Evolutionary conservation across 2,888 invertebrate species (phyloP), one percentile per base, ranked within the genome.

Genomic region (Vanessa cardui): DNA sequence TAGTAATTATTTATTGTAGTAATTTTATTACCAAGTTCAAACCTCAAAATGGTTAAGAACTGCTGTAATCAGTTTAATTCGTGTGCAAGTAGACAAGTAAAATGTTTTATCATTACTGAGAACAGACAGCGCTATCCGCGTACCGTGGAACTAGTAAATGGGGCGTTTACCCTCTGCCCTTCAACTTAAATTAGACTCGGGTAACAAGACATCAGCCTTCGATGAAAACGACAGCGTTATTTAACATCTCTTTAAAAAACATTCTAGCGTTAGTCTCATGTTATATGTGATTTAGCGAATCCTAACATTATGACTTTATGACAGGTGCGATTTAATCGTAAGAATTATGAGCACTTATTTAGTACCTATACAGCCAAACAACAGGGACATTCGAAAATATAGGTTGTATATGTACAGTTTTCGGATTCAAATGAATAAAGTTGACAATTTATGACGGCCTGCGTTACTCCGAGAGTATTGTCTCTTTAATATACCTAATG

Each of bases 101-200:
- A 47, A 47, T 47, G 18, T 18, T 47, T 16, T 8, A 47, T 18
- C 49, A 18, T 52, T 21, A 52, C 52, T 12, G 52, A 52, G 52
- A 21, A 44, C 60, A 59, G 62, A 50, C 54, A 58, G 33, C 50
- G 50, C 26, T 21, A 58, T 21, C 45, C 58, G n/a, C 61, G 45
- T 20, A 50, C 52, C 18, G 64, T 58, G 18, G 66, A 72, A 72
- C 73, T 74, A 66, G 76, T 76, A 77, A 73, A 74, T 72, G 76
- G 75, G 78, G 77, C 76, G 71, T 81, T 80, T 78, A 79, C 81
- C 80, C 78, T 73, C 75, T 78, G 78, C 80, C 81, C 80, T 80
- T 80, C 79, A 79, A 80, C 80, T 81, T 78, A 64, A 74, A 73
- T 74, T 73, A 76, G 69, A 68, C 73, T 70, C 68, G 58, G 67